These are phyloP conservation scores for Pocillopora verrucosa DNA, from an alignment of 64 coral and sea anemone genomes.

Conservation along the genomic window DNA sequence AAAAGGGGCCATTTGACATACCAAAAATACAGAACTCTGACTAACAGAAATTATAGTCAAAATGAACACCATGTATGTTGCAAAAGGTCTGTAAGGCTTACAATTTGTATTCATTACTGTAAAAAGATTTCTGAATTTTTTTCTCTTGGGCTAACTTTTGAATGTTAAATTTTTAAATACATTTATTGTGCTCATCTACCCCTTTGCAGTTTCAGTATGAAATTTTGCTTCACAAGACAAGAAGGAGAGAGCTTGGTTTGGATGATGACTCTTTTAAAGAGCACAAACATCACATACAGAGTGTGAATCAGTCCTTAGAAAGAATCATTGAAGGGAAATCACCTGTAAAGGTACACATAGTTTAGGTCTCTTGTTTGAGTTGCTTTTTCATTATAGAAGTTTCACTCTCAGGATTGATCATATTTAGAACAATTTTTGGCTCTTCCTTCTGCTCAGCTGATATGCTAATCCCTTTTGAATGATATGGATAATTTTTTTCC, in stretches of 20 bases:
- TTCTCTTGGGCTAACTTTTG: neutral
- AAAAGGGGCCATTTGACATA: too few species aligned
- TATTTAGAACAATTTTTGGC: too few species aligned
- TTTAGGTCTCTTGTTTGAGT: neutral
- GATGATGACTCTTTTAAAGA: conserved; percentile 60
- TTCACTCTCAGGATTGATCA: too few species aligned
- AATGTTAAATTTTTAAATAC: neutral
- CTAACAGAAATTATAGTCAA: neutral
- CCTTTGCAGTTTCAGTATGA: conserved; percentile 86
- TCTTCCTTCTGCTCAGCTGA: too few species aligned
- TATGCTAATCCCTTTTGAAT: neutral
- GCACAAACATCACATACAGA: conserved; percentile 68
- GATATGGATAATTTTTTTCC: neutral
- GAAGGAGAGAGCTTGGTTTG: conserved; percentile 76
- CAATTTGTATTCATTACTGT: too few species aligned
- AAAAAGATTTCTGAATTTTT: neutral
- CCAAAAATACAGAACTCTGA: too few species aligned
- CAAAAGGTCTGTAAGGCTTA: too few species aligned
- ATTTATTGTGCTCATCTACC: neutral
- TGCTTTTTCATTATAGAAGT: neutral
- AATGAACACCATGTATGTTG: too few species aligned
- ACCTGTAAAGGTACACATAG: conserved; percentile 15
- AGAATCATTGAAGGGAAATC: conserved; percentile 43
- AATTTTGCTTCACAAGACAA: conserved; percentile 80
- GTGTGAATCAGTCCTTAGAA: conserved; percentile 57